Conservation (phyloP, 64 coral and sea anemone genomes). For the Trachythela sp. region DNA sequence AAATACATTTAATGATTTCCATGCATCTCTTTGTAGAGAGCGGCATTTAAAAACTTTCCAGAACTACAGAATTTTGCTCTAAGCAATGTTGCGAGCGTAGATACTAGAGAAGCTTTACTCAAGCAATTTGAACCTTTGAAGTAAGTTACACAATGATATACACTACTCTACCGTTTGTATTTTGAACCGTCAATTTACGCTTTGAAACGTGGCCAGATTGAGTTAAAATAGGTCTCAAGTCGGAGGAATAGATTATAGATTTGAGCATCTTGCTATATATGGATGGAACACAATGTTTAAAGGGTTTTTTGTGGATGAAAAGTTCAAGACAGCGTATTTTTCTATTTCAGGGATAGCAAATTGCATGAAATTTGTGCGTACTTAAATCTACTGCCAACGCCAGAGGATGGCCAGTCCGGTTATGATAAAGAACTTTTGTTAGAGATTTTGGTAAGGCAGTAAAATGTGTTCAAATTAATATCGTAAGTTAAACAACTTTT, state of each 20-base stretch:
- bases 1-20: neutral
- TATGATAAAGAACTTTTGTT: conserved; percentile 77
- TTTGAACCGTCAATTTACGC: too few relatives aligned
- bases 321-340: neutral
- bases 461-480: too few relatives aligned
- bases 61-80: conserved; percentile 97
- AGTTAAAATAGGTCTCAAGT: too few relatives aligned
- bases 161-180: too few relatives aligned
- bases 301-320: too few relatives aligned
- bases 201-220: too few relatives aligned
- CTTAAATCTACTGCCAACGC: conserved; percentile 78
- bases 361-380: conserved; percentile 84
- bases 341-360: conserved; percentile 59
- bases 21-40: conserved; percentile 46
- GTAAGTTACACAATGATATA: conserved; percentile 47
- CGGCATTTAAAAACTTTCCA: conserved; percentile 97
- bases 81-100: conserved; percentile 97
- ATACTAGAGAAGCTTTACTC: conserved; percentile 79
- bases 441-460: conserved; percentile 82
- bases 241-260: too few relatives aligned
- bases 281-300: neutral
- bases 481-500: neutral
- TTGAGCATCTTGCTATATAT: neutral
- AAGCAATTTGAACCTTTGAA: conserved; percentile 90
- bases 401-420: conserved; percentile 46